Evolutionary conservation across 2,888 invertebrate genomes (phyloP), one percentile per base, ranked within the genome.

Genomic region (Thymelicus acteon): DNA sequence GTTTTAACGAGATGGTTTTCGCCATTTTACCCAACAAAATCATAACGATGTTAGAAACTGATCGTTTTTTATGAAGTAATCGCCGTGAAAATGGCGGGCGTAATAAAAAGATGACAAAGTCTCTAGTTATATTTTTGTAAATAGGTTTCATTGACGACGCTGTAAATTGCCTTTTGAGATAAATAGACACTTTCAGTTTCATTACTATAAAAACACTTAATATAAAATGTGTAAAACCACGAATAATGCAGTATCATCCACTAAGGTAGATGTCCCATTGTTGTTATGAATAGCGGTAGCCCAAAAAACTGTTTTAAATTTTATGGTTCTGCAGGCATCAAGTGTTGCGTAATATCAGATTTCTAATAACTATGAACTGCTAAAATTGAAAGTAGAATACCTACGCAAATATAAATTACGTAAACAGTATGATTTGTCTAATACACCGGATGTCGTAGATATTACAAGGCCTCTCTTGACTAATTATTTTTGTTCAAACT

Each of bases 401-500:
- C 70, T 72, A 71, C 74, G 60, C 67, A 69, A 67, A 71, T 66
- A 62, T 67, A 72, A 73, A 72, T 77, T 72, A 73, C 63, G 62
- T 69, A 69, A 69, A 71, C 72, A 72, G 70, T 60, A 71, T 75
- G 73, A 78, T 75, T 73, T 76, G 71, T 61, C 68, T 67, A 75
- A 74, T 71, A 83, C 78, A 80, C 82, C 85, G 82, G 85, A 85
- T 81, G 80, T 80, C 77, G 78, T 80, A n/a, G n/a, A n/a, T n/a
- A 80, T 80, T 67, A 74, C 76, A 76, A 77, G 76, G 80, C 80
- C 75, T 79, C 76, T 72, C 78, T 81, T 79, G 79, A 81, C 57
- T 69, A 63, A 69, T 69, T 62, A 69, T 63, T 63, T 69, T 69
- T 69, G 67, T 68, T 62, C 54, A 68, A 68, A 15, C 61, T 40